phyloP scores from a whole-genome alignment of 2,888 invertebrate genomes.

The Pseudococcus longispinus region DNA sequence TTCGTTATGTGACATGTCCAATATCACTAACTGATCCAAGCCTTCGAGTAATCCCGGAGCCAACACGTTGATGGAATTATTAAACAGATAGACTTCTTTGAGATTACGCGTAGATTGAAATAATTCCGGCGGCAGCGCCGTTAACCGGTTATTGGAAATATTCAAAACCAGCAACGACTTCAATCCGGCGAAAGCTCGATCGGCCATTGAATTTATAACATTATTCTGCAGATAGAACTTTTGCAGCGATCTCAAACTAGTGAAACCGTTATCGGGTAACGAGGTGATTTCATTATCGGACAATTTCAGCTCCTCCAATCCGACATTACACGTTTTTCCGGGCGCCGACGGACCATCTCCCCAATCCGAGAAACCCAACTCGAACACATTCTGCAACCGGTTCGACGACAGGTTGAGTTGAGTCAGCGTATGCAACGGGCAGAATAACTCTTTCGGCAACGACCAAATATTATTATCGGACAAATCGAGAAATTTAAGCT shows the following conservation, averaged over 20 bases:
- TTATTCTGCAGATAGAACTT: constrained; percentile 87
- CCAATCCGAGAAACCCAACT: constrained; percentile 78
- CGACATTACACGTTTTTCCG: constrained; percentile 74
- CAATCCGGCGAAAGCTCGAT: constrained; percentile 81
- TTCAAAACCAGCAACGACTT: constrained; percentile 85
- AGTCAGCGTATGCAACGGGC: constrained; percentile 74
- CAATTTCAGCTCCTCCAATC: constrained; percentile 70
- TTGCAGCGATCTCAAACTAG: constrained; percentile 77
- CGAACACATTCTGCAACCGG: constrained; percentile 78
- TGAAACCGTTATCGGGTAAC: constrained; percentile 83
- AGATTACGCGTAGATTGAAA: constrained; percentile 80
- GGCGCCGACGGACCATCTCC: constrained; percentile 72
- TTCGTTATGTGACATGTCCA: constrained; percentile 86
- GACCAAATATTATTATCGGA: constrained; percentile 91
- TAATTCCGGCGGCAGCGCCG: constrained; percentile 83
- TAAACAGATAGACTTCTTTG: constrained; percentile 88
- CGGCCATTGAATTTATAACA: constrained; percentile 86
- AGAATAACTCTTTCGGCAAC: constrained; percentile 84
- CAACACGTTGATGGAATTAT: constrained; percentile 87
- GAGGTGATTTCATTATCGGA: constrained; percentile 85
- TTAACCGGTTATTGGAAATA: constrained; percentile 88
- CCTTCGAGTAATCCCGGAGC: constrained; percentile 86
- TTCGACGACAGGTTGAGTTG: constrained; percentile 78
- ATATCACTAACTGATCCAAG: constrained; percentile 78
- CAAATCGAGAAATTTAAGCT: constrained; percentile 83